A percentile compares a stretch with the other conserved stretches of the same genome.
phyloP scores from a whole-genome alignment of 2,888 invertebrate species.

The Tethea ocularis region DNA sequence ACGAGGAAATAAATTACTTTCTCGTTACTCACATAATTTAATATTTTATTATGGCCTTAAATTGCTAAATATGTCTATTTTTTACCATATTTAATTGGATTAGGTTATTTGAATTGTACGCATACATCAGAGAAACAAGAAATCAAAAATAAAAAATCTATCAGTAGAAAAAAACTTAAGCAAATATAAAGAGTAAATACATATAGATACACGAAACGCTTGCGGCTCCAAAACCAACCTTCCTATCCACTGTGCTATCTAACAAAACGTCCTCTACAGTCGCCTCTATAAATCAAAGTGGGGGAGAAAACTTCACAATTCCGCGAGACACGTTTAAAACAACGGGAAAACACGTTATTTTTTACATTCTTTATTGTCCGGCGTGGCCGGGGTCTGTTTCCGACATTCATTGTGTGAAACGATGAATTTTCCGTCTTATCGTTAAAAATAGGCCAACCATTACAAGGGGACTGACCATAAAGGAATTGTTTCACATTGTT shows the following conservation, averaged over 20 bases:
- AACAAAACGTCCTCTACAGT: slow-evolving; percentile 6
- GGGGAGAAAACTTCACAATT: slow-evolving; percentile 21
- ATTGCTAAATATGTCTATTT: too few species aligned
- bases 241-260: not conserved
- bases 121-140: too few species aligned
- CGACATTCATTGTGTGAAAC: slow-evolving; percentile 38
- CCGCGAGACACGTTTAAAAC: slow-evolving; percentile 35
- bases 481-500: not conserved
- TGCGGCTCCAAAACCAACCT: not conserved
- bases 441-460: slow-evolving; percentile 14
- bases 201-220: not conserved
- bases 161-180: not conserved
- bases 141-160: not conserved
- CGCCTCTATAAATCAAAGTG: slow-evolving; percentile 22
- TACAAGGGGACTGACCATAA: not conserved
- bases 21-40: too few species aligned
- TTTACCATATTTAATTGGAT: too few species aligned
- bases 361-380: slow-evolving; percentile 31
- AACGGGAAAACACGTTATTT: slow-evolving; percentile 35
- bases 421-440: slow-evolving; percentile 25
- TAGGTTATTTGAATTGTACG: too few species aligned
- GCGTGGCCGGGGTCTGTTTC: slow-evolving; percentile 27
- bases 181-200: not conserved
- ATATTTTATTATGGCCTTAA: too few species aligned
- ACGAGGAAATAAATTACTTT: too few species aligned